Percentiles rank a stretch among this genome's conserved stretches.
These are phyloP conservation scores for Melanostoma mellinum DNA, from an alignment of 2,888 invertebrate genomes.

Conservation along the genomic window DNA sequence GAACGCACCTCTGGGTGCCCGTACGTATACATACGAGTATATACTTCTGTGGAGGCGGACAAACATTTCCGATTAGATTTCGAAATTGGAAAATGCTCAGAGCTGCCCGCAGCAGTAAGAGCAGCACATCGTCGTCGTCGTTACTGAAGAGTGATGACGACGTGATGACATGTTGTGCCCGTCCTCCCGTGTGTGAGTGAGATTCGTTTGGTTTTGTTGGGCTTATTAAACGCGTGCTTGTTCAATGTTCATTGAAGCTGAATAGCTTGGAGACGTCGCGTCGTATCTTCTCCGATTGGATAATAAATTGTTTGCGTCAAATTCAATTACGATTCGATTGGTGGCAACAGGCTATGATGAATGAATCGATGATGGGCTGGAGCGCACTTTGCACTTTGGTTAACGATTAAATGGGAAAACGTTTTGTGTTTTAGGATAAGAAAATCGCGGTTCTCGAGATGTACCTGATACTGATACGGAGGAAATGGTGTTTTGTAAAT, in stretches of 20 bases:
- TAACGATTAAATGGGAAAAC: conserved; percentile 55
- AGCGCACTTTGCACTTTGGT: conserved; percentile 64
- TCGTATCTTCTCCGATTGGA: conserved; percentile 63
- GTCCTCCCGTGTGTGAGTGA: conserved; percentile 5
- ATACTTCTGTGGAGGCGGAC: conserved; percentile 67
- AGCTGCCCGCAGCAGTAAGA: conserved; percentile 51
- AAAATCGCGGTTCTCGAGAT: background rate
- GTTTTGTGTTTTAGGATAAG: conserved; percentile 46
- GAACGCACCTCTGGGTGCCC: conserved; percentile 45
- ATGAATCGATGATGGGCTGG: conserved; percentile 54
- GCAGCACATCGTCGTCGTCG: conserved; percentile 35
- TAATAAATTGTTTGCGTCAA: conserved; percentile 69
- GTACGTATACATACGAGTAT: conserved; percentile 1
- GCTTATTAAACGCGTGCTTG: conserved; percentile 30
- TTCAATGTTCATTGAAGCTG: conserved; percentile 4
- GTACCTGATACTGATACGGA: background rate
- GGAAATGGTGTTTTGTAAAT: background rate
- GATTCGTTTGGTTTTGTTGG: conserved; percentile 22
- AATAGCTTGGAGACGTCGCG: conserved; percentile 26
- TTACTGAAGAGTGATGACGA: conserved; percentile 54
- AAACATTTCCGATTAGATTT: conserved; percentile 73
- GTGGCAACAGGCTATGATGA: conserved; percentile 61
- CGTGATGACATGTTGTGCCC: conserved; percentile 62
- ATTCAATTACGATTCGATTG: conserved; percentile 70
- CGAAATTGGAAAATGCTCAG: conserved; percentile 67